Evolutionary conservation across 2,888 invertebrate genomes (phyloP), one percentile per base, ranked within the genome.

Genomic region (Drosophila histrio): DNA sequence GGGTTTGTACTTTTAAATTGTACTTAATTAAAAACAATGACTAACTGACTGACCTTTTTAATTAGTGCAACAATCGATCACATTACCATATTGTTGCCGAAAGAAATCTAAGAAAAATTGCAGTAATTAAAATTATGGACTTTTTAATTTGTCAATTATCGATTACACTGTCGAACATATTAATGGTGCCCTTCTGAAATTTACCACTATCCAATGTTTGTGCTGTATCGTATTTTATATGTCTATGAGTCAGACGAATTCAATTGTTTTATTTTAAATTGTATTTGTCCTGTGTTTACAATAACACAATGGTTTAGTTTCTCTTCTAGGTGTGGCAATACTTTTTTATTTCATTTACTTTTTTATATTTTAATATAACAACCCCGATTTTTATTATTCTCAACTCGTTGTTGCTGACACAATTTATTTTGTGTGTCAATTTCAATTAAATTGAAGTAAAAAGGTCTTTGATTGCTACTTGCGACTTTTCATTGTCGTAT

Each of bases 401-500:
- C 30, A 17, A 22, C 53, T 17, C 50, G 56, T 58, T 38, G 50
- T 56, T 43, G 53, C 62, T 72, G 72, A 75, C 76, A 62, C 57
- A 24, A n/a, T 77, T 61, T 52, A 15, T 44, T 60, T 34, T 59
- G 49, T 78, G 60, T 65, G 70, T 58, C 62, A 58, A 58, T 71
- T 73, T 46, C 30, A 59, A 65, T 65, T 67, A 38, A 76, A 68
- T 67, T 60, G 5, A 44, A 52, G 26, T 52, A 57, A 58, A 72
- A 70, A 52, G 56, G 56, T 8, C 8, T 65, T 57, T 57, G 53
- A 72, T 57, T 53, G 46, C 46, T n/a, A 28, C 15, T 52, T 19
- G 30, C 32, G 56, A 62, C 41, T 63, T 81, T 74, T 72, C 77
- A 72, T 69, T 79, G 73, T 79, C 69, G 69, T 49, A 15, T n/a